Base-by-base conservation (phyloP, 1,140 invertebrate species). In the Latrodectus geometricus region DNA sequence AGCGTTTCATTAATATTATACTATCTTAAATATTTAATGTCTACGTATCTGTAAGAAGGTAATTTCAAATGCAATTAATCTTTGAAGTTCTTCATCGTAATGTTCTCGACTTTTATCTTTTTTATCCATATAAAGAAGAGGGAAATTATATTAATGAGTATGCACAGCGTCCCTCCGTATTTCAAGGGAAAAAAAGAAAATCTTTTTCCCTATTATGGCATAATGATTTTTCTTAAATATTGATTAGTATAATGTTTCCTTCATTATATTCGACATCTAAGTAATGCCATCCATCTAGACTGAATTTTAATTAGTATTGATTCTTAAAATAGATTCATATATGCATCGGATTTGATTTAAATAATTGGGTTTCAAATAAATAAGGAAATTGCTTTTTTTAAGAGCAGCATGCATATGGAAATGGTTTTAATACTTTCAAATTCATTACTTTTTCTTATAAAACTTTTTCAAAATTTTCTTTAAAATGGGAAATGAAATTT, bases 1-100 rank as follows among this genome's bases (percentile, higher is more conserved):
- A 66, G 73, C 73, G 52, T 76, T 73, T 84, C 81, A 76, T 84
- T 84, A 84, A 84, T 84, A 76, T 84, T 75, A 35, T 11, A 84
- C 72, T 84, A 84, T 76, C 56, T 84, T 84, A 84, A 84, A 84
- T 84, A 61, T 84, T 84, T 84, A 73, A 84, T 84, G 72, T 52
- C 11, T 14, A 76, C 61, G 56, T 66, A 84, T 8, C 52, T n/a
- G 50, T 49, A 35, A 82, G 23, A 52, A 84, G 82, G 82, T 84
- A 84, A 84, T 84, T 84, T 84, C n/a, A 48, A 52, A 84, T 76
- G 82, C 82, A 84, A 84, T 84, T 84, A 84, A 84, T 84, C 82
- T 84, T 84, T 79, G 49, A 84, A 84, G 82, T 84, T 76, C 56
- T 21, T 54, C 72, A 48, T 76, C 82, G 75, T 84, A 84, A 84